phyloP scores from a whole-genome alignment of 2,797 vertebrate genomes.

The Melanotaenia pygmaea region DNA sequence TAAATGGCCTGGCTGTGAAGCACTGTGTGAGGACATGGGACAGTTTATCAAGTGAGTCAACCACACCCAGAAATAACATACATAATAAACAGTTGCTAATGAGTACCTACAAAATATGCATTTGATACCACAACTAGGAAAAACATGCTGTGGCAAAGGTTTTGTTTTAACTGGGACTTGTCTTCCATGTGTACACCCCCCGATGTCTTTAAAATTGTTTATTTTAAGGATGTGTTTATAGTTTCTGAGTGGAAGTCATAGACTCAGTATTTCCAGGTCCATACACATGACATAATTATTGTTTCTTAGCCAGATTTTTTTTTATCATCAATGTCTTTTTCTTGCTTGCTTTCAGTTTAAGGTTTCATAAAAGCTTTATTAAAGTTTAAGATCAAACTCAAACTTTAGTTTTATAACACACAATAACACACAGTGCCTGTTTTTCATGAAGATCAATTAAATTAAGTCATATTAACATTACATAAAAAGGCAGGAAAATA shows the following conservation, averaged over 20 bases:
- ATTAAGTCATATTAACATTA: background rate
- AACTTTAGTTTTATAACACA: background rate
- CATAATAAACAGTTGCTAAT: background rate
- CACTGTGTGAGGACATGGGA: constrained; percentile 97
- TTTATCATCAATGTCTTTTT: background rate
- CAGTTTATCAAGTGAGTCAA: constrained; percentile 97
- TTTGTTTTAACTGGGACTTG: constrained; percentile 2
- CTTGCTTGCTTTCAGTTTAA: constrained; percentile 6
- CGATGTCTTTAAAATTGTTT: background rate
- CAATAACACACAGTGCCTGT: background rate
- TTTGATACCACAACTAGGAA: constrained; percentile 1
- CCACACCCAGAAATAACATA: background rate
- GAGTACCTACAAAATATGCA: background rate
- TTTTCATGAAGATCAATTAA: background rate
- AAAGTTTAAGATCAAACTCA: background rate
- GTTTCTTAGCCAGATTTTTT: background rate
- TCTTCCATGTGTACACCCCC: background rate
- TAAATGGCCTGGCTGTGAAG: constrained; percentile 99
- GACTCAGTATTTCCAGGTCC: background rate
- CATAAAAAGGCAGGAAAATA: background rate
- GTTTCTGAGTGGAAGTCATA: background rate
- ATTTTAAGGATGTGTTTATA: background rate
- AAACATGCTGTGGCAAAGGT: constrained; percentile 1
- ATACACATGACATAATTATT: background rate
- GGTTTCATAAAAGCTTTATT: background rate